Base-by-base conservation (phyloP, 2,888 invertebrate species). In the Ichneumoninae sp. region DNA sequence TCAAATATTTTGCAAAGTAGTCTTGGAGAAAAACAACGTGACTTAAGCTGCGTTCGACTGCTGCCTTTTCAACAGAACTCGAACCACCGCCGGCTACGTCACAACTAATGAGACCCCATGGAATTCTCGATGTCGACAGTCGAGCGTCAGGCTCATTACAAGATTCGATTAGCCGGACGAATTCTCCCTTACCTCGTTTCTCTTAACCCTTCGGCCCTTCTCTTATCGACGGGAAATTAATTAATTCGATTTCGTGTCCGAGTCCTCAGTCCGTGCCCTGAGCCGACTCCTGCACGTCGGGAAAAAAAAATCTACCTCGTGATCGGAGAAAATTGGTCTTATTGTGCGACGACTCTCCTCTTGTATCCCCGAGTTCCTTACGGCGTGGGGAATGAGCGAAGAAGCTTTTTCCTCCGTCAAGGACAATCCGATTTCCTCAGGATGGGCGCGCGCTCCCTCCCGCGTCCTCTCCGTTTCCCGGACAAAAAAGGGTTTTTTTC, bases 311-410 rank as follows among this genome's bases (percentile, higher is more conserved):
- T 22, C 44, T 62, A 30, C 22, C 40, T 62, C 19, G 83, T 79
- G 71, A 83, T 86, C 82, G 69, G 54, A 62, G 83, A 87, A 88
- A 87, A 88, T 88, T 85, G 85, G 85, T 83, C 80, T 69, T 70
- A 69, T 83, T 78, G 80, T 77, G 68, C 8, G 50, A 13, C 22
- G 57, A 71, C 10, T 78, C 68, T 47, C 60, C 36, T 76, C 70
- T 66, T 47, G 57, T 44, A n/a, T 19, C 7, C 60, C 13, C 36
- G 30, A 50, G 33, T 36, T 50, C 71, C 54, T 71, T 78, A 60
- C 47, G 30, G 62, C 26, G 13, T 65, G 44, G 13, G 19, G 77
- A 81, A 76, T 33, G 75, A 83, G 78, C 72, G 65, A 57, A 26
- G n/a, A 77, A 84, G 44, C 80, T 85, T 84, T 86, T 78, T 72